These are phyloP conservation scores for Drosophila ezoana DNA, from an alignment of 2,888 invertebrate genomes.

Conservation along the genomic window DNA sequence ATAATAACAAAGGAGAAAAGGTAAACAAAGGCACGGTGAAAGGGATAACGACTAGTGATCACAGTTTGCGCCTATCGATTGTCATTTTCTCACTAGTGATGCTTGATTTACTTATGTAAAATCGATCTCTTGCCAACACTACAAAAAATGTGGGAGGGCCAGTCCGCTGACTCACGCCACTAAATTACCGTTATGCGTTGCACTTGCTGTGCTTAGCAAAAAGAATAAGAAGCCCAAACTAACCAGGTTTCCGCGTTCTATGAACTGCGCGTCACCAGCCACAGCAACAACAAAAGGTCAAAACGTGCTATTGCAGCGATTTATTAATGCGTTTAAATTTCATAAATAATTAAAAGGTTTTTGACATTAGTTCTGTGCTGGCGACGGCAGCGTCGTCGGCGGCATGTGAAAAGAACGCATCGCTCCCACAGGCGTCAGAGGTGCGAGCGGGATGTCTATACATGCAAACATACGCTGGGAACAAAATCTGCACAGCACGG, in stretches of 20 bases:
- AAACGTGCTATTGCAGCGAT: slow-evolving; percentile 64
- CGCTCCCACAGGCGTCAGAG: slow-evolving; percentile 7
- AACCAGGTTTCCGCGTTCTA: slow-evolving; percentile 75
- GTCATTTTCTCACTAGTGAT: background rate
- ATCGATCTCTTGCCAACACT: slow-evolving; percentile 36
- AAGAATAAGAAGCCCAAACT: slow-evolving; percentile 19
- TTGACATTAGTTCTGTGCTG: slow-evolving; percentile 66
- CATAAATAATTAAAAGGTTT: slow-evolving; percentile 69
- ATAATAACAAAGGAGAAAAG: slow-evolving; percentile 77
- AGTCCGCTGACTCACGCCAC: slow-evolving; percentile 55
- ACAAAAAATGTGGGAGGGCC: slow-evolving; percentile 9
- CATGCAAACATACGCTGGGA: slow-evolving; percentile 19
- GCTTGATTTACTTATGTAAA: background rate
- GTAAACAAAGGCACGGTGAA: slow-evolving; percentile 55
- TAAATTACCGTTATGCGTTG: slow-evolving; percentile 43
- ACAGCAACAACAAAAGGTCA: slow-evolving; percentile 58
- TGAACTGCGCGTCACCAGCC: slow-evolving; percentile 54
- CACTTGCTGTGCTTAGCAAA: slow-evolving; percentile 48
- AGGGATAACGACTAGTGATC: slow-evolving; percentile 12
- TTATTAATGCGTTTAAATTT: slow-evolving; percentile 47
- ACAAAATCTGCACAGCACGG: slow-evolving; percentile 53
- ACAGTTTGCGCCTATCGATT: slow-evolving; percentile 10
- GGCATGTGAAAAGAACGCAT: slow-evolving; percentile 31
- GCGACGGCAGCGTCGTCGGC: slow-evolving; percentile 11
- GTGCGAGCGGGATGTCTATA: slow-evolving; percentile 59